Percentiles rank a stretch among this genome's conserved stretches.
Evolutionary conservation across 2,797 vertebrate genomes (phyloP).

Genomic region (Coilia nasus): DNA sequence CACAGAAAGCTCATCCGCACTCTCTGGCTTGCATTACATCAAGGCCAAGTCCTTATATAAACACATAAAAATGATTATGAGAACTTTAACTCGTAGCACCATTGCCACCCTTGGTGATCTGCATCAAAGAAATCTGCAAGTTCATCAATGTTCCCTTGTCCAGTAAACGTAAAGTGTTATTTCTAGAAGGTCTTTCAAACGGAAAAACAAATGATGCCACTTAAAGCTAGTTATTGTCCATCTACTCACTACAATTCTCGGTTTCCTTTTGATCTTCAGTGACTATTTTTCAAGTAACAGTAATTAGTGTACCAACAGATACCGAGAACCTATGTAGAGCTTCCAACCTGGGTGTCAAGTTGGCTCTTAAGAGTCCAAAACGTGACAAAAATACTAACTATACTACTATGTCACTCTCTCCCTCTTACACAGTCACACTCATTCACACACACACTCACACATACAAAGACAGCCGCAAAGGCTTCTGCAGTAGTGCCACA

Average conservation of each 20-base stretch:
- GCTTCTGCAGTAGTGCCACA: conserved; percentile 19
- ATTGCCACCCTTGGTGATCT: conserved; percentile 30
- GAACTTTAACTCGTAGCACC: conserved; percentile 42
- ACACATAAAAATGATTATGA: background rate
- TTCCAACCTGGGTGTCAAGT: background rate
- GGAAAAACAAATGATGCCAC: conserved; percentile 33
- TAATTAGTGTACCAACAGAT: conserved; percentile 39
- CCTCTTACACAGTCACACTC: background rate
- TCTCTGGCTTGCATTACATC: background rate
- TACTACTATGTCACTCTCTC: background rate
- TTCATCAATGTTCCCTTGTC: conserved; percentile 9
- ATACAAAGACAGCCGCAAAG: background rate
- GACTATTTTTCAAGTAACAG: conserved; percentile 54
- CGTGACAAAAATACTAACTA: background rate
- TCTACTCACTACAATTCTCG: background rate
- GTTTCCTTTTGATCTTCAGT: conserved; percentile 20
- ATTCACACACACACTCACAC: background rate
- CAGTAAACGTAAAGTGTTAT: background rate
- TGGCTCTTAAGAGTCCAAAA: conserved; percentile 10
- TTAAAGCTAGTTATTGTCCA: conserved; percentile 23
- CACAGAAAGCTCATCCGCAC: background rate
- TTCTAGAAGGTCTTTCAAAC: conserved; percentile 26
- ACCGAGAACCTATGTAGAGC: conserved; percentile 42
- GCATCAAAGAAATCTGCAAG: background rate
- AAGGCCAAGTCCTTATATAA: background rate